Conservation (phyloP, 2,888 invertebrate species). For the Megastigmus dorsalis region DNA sequence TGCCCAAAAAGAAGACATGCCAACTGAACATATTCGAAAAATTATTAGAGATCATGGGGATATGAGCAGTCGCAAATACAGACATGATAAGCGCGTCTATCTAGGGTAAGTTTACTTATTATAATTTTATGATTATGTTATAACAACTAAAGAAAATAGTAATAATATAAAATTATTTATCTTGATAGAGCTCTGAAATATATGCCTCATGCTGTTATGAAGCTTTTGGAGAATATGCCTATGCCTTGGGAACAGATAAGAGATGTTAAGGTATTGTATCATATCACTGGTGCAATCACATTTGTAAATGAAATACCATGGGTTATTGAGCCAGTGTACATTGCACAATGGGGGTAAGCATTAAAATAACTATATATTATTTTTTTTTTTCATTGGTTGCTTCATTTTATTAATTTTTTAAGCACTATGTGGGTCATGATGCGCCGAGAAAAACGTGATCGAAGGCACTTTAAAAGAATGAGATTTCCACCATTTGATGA, state of each 20-base stretch:
- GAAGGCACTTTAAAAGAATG: slow-evolving; percentile 99
- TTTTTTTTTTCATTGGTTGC: neutral
- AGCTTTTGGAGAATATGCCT: slow-evolving; percentile 99
- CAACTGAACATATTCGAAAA: slow-evolving; percentile 98
- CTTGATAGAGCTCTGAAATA: slow-evolving; percentile 92
- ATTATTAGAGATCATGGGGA: slow-evolving; percentile 99
- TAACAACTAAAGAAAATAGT: neutral
- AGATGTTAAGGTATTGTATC: slow-evolving; percentile 97
- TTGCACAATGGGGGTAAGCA: slow-evolving; percentile 97
- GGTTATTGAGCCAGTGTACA: slow-evolving; percentile 99
- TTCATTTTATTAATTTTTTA: slow-evolving; percentile 39
- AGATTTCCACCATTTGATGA: slow-evolving; percentile 99
- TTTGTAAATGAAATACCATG: slow-evolving; percentile 99
- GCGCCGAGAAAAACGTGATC: slow-evolving; percentile 98
- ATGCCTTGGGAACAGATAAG: slow-evolving; percentile 99
- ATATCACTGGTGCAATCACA: slow-evolving; percentile 99
- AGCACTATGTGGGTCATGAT: slow-evolving; percentile 99
- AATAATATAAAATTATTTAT: neutral
- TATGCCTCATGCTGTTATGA: slow-evolving; percentile 99
- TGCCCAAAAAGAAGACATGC: slow-evolving; percentile 99
- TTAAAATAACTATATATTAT: neutral
- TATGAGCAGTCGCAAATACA: slow-evolving; percentile 98
- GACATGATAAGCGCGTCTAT: slow-evolving; percentile 99
- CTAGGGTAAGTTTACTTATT: slow-evolving; percentile 79
- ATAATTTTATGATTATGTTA: neutral